A percentile compares a stretch with the other conserved stretches of the same genome.
Conservation (phyloP, 2,888 invertebrate species). For the Mythimna loreyi region DNA sequence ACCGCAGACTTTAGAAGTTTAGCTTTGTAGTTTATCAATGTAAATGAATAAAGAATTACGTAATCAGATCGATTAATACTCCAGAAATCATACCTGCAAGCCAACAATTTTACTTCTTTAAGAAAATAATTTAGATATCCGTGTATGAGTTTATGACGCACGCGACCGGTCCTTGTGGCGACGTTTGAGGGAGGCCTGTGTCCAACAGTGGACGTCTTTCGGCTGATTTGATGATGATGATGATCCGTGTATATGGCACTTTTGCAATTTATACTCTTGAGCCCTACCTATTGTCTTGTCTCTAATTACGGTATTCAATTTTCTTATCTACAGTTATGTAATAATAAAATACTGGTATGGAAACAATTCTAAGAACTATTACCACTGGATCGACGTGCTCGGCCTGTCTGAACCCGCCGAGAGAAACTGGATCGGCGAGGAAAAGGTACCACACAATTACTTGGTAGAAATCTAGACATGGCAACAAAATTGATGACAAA, state of each 20-base stretch:
- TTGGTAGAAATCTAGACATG: background rate
- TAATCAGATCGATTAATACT: too few species aligned
- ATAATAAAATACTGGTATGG: conserved; percentile 95
- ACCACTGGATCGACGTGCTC: conserved; percentile 93
- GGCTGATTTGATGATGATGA: too few species aligned
- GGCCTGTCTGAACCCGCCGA: conserved; percentile 93
- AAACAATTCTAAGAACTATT: conserved; percentile 93
- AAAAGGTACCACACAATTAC: conserved; percentile 80
- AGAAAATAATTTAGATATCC: background rate
- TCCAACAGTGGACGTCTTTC: too few species aligned
- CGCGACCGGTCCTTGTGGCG: too few species aligned
- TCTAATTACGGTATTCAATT: background rate
- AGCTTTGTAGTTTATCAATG: background rate
- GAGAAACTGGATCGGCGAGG: conserved; percentile 93
- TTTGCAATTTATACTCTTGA: too few species aligned
- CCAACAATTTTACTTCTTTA: background rate
- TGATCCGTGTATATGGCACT: background rate
- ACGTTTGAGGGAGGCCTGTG: too few species aligned
- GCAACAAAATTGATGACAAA: background rate
- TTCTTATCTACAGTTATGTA: conserved; percentile 90
- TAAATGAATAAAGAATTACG: background rate
- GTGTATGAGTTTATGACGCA: too few species aligned
- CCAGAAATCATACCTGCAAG: background rate
- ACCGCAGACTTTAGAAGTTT: too few species aligned
- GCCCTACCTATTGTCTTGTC: too few species aligned